Evolutionary conservation across 2,797 vertebrate species (phyloP).

Genomic region (Neopelma chrysocephalum): DNA sequence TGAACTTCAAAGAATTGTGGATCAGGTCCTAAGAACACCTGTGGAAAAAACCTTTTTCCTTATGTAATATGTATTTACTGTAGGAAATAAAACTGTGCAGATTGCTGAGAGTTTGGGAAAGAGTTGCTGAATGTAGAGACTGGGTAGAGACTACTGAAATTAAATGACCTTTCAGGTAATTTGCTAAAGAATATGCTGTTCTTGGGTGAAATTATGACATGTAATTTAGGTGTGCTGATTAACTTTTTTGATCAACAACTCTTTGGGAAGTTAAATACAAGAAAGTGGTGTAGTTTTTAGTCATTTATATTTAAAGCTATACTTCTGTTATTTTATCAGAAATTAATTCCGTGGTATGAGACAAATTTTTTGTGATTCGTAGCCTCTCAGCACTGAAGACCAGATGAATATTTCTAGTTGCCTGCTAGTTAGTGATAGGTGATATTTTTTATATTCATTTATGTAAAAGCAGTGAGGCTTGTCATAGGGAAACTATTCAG

Average conservation of each 20-base stretch:
- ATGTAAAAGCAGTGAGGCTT: neutral
- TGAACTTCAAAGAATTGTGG: neutral
- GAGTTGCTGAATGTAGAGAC: neutral
- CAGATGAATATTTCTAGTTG: neutral
- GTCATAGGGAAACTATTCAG: neutral
- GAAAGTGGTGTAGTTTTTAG: neutral
- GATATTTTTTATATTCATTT: conserved; percentile 1
- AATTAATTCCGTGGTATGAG: neutral
- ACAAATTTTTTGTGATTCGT: neutral
- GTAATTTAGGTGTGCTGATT: neutral
- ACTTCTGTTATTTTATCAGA: neutral
- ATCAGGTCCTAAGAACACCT: neutral
- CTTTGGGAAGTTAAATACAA: neutral
- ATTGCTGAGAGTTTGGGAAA: neutral
- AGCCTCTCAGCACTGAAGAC: neutral
- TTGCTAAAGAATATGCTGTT: neutral
- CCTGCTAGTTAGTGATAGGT: neutral
- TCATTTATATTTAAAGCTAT: neutral
- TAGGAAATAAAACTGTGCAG: neutral
- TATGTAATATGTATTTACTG: neutral
- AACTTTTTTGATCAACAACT: neutral
- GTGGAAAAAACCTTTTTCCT: neutral
- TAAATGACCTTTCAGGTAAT: neutral
- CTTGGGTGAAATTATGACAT: neutral
- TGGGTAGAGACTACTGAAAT: neutral